phyloP scores from a whole-genome alignment of 1,140 invertebrate species.

The Anagrus nilaparvatae region DNA sequence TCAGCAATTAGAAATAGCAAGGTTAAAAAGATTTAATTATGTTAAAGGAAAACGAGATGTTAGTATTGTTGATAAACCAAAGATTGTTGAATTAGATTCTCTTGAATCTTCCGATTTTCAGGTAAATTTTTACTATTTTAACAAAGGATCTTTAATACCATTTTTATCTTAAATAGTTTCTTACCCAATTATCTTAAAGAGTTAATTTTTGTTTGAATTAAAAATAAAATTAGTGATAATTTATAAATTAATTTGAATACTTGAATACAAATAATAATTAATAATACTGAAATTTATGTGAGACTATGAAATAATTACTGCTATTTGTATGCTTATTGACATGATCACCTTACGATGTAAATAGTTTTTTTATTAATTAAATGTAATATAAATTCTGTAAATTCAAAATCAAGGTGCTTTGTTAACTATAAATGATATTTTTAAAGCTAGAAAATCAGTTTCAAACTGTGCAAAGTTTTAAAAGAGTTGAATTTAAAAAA shows the following conservation, averaged over 20 bases:
- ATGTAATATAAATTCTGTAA: neutral
- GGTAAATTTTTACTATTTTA: slow-evolving; percentile 3
- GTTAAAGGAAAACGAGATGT: slow-evolving; percentile 43
- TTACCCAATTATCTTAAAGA: slow-evolving; percentile 4
- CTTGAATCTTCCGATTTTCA: slow-evolving; percentile 10
- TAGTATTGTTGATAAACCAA: slow-evolving; percentile 22
- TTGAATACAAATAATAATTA: neutral
- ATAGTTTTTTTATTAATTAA: neutral
- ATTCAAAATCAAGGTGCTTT: too few species aligned
- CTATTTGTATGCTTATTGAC: slow-evolving; percentile 1
- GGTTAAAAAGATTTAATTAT: too few species aligned
- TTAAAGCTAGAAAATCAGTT: too few species aligned
- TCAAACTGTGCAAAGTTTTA: too few species aligned
- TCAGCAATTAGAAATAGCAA: slow-evolving; percentile 58
- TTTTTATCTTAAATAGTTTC: neutral
- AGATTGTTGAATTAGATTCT: neutral
- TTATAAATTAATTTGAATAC: neutral
- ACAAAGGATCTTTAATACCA: neutral
- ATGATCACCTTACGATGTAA: neutral
- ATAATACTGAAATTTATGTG: too few species aligned
- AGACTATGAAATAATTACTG: too few species aligned
- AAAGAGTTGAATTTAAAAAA: too few species aligned
- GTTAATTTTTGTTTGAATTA: slow-evolving; percentile 6
- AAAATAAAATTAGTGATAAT: slow-evolving; percentile 3
- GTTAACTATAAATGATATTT: too few species aligned